These are phyloP conservation scores for Alloscopus bannaensis DNA, from an alignment of 2,888 invertebrate genomes.

Conservation along the genomic window DNA sequence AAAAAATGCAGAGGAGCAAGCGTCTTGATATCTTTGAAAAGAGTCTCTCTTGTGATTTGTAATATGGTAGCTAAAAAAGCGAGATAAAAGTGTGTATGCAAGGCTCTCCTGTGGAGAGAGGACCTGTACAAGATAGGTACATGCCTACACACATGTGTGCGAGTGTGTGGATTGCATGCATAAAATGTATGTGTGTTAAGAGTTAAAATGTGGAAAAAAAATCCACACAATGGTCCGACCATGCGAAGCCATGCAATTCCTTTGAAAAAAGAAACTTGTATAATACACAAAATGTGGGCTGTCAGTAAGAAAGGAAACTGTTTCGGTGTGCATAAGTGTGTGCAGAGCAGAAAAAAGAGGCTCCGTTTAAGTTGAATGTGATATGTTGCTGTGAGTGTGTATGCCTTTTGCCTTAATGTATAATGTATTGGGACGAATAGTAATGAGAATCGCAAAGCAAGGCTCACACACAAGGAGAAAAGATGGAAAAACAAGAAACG, in stretches of 20 bases:
- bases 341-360: too few relatives aligned
- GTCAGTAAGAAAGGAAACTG: too few relatives aligned
- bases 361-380: too few relatives aligned
- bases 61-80: not conserved
- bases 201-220: not conserved
- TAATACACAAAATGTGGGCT: too few relatives aligned
- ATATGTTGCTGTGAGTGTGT: conserved; percentile 9
- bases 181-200: not conserved
- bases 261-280: not conserved
- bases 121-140: too few relatives aligned
- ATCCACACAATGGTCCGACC: not conserved
- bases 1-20: too few relatives aligned
- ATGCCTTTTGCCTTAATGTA: too few relatives aligned
- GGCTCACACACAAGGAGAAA: too few relatives aligned
- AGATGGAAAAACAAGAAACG: too few relatives aligned
- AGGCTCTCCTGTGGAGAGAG: conserved; percentile 4
- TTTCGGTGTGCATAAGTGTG: too few relatives aligned
- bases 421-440: conserved; percentile 19
- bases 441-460: conserved; percentile 22
- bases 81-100: conserved; percentile 8
- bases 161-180: not conserved
- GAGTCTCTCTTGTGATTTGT: too few relatives aligned
- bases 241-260: conserved; percentile 33
- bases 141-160: conserved; percentile 11
- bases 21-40: too few relatives aligned